A percentile compares a stretch with the other conserved stretches of the same genome.
phyloP scores from a whole-genome alignment of 1,140 invertebrate species.

The Anoplolepis gracilipes region DNA sequence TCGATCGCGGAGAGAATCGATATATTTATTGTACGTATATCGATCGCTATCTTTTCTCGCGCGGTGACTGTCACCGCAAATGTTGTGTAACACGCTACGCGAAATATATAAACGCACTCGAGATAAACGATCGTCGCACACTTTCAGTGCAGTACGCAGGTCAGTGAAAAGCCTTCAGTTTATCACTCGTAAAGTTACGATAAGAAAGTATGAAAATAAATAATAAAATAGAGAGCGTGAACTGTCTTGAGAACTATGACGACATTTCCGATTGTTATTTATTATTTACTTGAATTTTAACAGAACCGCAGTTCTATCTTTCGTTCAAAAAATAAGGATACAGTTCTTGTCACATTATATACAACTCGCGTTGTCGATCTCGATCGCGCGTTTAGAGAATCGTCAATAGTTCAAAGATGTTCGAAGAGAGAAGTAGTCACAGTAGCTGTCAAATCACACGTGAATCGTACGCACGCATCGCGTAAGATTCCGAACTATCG shows the following conservation, averaged over 20 bases:
- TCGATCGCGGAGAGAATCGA: constrained; percentile 2
- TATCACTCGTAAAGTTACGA: constrained; percentile 10
- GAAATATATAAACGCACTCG: neutral
- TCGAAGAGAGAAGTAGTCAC: neutral
- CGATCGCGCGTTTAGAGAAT: neutral
- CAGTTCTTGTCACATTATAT: neutral
- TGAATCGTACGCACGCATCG: neutral
- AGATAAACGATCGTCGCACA: constrained; percentile 21
- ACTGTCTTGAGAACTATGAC: neutral
- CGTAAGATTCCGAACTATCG: neutral
- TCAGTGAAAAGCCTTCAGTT: constrained; percentile 17
- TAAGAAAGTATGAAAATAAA: neutral
- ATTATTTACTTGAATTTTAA: neutral
- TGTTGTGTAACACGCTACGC: neutral
- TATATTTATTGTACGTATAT: neutral
- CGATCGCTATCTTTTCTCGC: neutral
- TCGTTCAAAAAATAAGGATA: too few species aligned
- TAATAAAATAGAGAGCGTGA: neutral
- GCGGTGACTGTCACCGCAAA: neutral
- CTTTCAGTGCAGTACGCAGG: constrained; percentile 6
- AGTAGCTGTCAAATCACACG: neutral
- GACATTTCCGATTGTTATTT: neutral
- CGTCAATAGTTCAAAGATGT: neutral
- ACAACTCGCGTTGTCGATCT: neutral
- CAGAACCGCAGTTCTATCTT: neutral